Percentiles rank a stretch among this genome's conserved stretches.
phyloP scores from a whole-genome alignment of 2,797 vertebrate species.

The Lepus oiostolus region DNA sequence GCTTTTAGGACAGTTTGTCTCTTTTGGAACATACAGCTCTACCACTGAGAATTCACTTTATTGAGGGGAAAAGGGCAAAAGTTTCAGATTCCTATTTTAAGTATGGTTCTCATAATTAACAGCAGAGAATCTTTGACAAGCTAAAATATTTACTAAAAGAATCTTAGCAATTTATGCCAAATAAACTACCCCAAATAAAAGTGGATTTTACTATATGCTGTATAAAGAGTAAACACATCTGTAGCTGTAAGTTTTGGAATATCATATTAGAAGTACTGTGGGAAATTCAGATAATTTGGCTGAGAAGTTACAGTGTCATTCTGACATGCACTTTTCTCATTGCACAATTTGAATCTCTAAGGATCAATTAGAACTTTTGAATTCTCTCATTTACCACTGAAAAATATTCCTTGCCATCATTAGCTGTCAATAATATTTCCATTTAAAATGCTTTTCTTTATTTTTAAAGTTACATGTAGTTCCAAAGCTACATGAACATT shows the following conservation, averaged over 20 bases:
- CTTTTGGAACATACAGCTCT: not conserved
- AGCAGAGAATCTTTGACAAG: not conserved
- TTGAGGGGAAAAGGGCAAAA: not conserved
- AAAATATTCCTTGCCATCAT: not conserved
- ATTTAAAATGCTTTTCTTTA: conserved; percentile 45
- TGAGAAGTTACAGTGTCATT: not conserved
- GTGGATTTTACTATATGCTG: not conserved
- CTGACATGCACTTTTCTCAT: not conserved
- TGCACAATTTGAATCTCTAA: not conserved
- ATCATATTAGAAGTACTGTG: not conserved
- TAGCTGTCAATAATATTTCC: not conserved
- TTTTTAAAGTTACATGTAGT: not conserved
- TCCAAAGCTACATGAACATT: not conserved
- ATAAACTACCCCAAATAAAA: not conserved
- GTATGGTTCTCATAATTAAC: not conserved
- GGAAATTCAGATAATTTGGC: not conserved
- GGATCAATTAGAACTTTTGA: not conserved
- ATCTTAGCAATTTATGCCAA: not conserved
- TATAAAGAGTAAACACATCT: not conserved
- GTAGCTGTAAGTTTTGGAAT: conserved; percentile 18
- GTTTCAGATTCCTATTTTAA: not conserved
- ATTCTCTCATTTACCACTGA: not conserved
- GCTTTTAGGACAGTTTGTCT: not conserved
- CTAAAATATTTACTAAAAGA: not conserved
- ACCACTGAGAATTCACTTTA: not conserved